Conservation (phyloP, 2,888 invertebrate genomes). For the Panorpa germanica region DNA sequence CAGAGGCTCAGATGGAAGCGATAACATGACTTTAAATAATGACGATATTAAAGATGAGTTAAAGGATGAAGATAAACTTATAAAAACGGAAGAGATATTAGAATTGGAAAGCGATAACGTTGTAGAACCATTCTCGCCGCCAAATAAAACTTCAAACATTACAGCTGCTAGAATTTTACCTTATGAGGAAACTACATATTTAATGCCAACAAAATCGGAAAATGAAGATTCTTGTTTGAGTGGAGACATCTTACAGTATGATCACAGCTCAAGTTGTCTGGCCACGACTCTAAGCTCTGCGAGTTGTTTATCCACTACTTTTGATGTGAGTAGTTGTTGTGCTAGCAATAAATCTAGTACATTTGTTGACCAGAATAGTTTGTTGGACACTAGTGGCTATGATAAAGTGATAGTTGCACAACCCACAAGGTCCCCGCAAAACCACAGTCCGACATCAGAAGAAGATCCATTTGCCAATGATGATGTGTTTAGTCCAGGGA, state of each 20-base stretch:
- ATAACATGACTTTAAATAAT: slow-evolving; percentile 48
- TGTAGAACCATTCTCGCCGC: slow-evolving; percentile 15
- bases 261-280: slow-evolving; percentile 18
- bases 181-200: slow-evolving; percentile 22
- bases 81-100: slow-evolving; percentile 9
- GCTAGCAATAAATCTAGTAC: slow-evolving; percentile 16
- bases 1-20: slow-evolving; percentile 41
- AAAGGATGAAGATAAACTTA: slow-evolving; percentile 25
- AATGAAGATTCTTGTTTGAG: slow-evolving; percentile 15
- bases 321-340: slow-evolving; percentile 21
- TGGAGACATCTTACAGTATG: slow-evolving; percentile 16
- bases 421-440: slow-evolving; percentile 37
- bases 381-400: slow-evolving; percentile 13
- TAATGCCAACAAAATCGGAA: slow-evolving; percentile 20
- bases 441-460: slow-evolving; percentile 36
- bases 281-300: slow-evolving; percentile 22
- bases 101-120: slow-evolving; percentile 28
- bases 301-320: slow-evolving; percentile 20
- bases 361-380: slow-evolving; percentile 8
- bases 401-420: slow-evolving; percentile 37
- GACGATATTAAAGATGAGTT: too few species aligned
- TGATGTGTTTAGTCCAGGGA: slow-evolving; percentile 40
- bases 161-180: slow-evolving; percentile 15
- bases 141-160: slow-evolving; percentile 7
- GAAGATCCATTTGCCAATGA: slow-evolving; percentile 37